Evolutionary conservation across 2,888 invertebrate species (phyloP).

Genomic region (Danaus chrysippus): DNA sequence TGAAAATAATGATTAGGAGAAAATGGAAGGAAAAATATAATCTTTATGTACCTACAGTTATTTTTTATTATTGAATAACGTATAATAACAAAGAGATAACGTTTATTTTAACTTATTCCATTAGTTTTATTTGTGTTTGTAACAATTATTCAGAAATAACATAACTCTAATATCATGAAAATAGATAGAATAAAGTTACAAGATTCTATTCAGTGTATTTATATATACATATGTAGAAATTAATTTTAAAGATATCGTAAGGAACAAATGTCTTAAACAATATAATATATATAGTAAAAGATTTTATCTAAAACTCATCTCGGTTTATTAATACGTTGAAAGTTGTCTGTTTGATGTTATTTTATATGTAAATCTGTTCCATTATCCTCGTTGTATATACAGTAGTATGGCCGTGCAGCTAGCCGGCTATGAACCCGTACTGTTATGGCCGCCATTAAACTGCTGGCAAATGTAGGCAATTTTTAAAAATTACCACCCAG

Average conservation of each 20-base stretch:
- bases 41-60: too few species aligned
- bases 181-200: too few species aligned
- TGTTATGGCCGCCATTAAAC: constrained; percentile 72
- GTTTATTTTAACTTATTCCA: too few species aligned
- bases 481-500: constrained; percentile 68
- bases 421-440: constrained; percentile 73
- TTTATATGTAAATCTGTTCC: constrained; percentile 59
- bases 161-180: too few species aligned
- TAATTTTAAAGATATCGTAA: background rate
- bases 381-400: constrained; percentile 67
- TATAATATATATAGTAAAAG: background rate
- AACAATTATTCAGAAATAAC: too few species aligned
- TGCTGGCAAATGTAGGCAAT: constrained; percentile 69
- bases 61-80: too few species aligned
- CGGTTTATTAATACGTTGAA: constrained; percentile 10
- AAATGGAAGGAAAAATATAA: too few species aligned
- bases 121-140: too few species aligned
- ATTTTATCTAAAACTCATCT: constrained; percentile 9
- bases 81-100: too few species aligned
- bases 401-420: constrained; percentile 59
- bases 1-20: too few species aligned
- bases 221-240: background rate
- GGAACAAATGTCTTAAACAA: background rate
- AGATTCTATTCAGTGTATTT: background rate
- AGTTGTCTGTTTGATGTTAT: constrained; percentile 27